These are phyloP conservation scores for Rhabdomys pumilio DNA, from an alignment of 2,797 vertebrate genomes.

Conservation along the genomic window DNA sequence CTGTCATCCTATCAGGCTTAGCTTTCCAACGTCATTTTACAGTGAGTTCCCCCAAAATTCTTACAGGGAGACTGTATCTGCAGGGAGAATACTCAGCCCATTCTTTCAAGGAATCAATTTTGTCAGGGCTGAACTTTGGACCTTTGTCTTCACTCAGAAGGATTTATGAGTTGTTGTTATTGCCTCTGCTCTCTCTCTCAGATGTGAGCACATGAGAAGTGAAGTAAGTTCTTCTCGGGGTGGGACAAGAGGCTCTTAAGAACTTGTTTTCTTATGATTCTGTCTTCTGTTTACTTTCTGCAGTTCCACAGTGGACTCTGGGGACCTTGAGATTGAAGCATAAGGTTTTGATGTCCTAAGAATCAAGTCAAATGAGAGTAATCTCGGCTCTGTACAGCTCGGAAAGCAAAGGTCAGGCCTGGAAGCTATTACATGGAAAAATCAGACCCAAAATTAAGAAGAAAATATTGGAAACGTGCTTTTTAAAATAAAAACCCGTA, in stretches of 20 bases:
- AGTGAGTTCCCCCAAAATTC: conserved; percentile 26
- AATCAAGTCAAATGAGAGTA: conserved; percentile 70
- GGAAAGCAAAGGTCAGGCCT: conserved; percentile 65
- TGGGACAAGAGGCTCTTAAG: conserved; percentile 34
- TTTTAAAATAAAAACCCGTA: background rate
- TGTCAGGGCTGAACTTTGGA: conserved; percentile 49
- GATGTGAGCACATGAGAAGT: conserved; percentile 45
- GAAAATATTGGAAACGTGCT: conserved; percentile 64
- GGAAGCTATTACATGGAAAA: conserved; percentile 77
- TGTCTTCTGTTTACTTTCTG: conserved; percentile 65
- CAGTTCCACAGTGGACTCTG: conserved; percentile 10
- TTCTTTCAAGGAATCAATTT: conserved; percentile 44
- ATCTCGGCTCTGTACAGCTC: conserved; percentile 50
- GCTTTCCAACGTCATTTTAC: conserved; percentile 6
- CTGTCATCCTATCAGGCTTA: background rate
- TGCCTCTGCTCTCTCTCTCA: conserved; percentile 43
- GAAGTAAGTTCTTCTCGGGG: conserved; percentile 47
- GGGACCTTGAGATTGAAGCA: conserved; percentile 66
- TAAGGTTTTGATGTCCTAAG: conserved; percentile 71
- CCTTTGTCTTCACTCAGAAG: conserved; percentile 21
- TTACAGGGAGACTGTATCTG: background rate
- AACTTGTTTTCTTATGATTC: conserved; percentile 50
- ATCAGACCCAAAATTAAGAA: conserved; percentile 58
- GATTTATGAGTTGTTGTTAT: conserved; percentile 21
- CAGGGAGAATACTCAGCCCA: background rate